Conservation (phyloP, 1,140 invertebrate species). For the Anastrepha obliqua region DNA sequence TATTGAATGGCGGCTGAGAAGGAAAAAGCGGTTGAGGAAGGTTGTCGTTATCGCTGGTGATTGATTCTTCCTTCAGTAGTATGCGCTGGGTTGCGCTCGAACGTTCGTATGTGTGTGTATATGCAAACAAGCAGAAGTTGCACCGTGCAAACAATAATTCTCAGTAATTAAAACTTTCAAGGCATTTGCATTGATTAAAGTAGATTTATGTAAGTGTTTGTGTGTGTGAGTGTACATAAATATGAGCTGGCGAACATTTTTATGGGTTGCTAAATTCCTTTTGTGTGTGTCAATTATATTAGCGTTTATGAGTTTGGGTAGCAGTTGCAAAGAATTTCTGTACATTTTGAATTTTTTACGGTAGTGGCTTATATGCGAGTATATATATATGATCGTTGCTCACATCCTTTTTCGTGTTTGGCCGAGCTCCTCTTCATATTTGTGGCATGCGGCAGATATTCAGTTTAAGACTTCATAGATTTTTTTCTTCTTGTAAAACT, state of each 20-base stretch:
- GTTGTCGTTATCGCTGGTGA: neutral
- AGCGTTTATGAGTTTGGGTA: no score
- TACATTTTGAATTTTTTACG: no score
- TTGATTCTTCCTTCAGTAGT: neutral
- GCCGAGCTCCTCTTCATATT: no score
- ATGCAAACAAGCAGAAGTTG: neutral
- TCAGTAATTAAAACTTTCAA: slow-evolving; percentile 22
- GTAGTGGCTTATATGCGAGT: no score
- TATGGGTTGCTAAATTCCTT: no score
- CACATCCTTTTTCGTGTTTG: no score
- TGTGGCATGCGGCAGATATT: no score
- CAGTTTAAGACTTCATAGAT: no score
- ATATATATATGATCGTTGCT: no score
- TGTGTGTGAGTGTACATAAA: neutral
- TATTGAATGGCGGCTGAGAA: neutral
- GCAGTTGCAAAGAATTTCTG: no score
- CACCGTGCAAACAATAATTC: neutral
- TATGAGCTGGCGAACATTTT: neutral
- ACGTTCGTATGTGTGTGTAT: neutral
- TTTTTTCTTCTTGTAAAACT: no score
- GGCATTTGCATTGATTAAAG: slow-evolving; percentile 5
- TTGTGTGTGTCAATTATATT: no score
- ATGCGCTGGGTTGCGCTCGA: neutral
- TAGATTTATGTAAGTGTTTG: neutral
- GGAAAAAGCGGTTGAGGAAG: neutral